Conservation (phyloP, 1,140 invertebrate species). For the Bacillus rossius region DNA sequence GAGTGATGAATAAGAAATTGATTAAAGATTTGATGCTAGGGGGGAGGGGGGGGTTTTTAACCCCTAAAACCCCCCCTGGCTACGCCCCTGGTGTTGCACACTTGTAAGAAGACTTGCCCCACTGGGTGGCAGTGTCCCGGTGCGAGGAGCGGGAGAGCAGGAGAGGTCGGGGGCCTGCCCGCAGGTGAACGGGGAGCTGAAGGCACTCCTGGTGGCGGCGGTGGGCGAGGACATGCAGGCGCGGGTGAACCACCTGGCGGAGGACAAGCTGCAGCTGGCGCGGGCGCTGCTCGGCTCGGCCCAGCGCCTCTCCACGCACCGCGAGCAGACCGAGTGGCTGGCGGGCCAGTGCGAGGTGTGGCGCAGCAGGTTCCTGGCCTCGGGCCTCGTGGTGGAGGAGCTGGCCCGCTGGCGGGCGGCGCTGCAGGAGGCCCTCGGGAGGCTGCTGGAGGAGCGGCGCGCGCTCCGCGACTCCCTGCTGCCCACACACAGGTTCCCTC, state of each 20-base stretch:
- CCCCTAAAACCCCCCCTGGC: no score
- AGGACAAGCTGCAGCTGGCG: conserved; percentile 85
- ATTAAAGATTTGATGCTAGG: no score
- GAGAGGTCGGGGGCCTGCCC: conserved; percentile 11
- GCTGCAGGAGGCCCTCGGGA: conserved; percentile 65
- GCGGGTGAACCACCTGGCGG: conserved; percentile 79
- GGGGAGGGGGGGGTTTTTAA: no score
- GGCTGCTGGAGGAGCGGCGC: conserved; percentile 66
- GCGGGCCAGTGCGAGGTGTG: conserved; percentile 92
- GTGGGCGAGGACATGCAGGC: conserved; percentile 90
- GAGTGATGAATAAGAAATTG: no score
- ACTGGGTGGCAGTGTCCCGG: no score
- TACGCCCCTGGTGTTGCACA: no score
- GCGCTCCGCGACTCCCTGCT: conserved; percentile 62
- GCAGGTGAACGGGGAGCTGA: conserved; percentile 88
- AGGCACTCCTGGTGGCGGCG: conserved; percentile 87
- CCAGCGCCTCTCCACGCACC: conserved; percentile 76
- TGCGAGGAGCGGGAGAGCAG: no score
- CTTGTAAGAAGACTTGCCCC: no score
- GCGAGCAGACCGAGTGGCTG: conserved; percentile 88
- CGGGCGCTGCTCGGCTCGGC: conserved; percentile 78
- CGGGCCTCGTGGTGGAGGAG: conserved; percentile 84
- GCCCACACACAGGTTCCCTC: conserved; percentile 60
- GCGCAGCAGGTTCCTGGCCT: conserved; percentile 90
- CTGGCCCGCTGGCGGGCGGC: conserved; percentile 77